These are phyloP conservation scores for Cepaea hortensis DNA, from an alignment of 2,888 invertebrate genomes.

Conservation along the genomic window DNA sequence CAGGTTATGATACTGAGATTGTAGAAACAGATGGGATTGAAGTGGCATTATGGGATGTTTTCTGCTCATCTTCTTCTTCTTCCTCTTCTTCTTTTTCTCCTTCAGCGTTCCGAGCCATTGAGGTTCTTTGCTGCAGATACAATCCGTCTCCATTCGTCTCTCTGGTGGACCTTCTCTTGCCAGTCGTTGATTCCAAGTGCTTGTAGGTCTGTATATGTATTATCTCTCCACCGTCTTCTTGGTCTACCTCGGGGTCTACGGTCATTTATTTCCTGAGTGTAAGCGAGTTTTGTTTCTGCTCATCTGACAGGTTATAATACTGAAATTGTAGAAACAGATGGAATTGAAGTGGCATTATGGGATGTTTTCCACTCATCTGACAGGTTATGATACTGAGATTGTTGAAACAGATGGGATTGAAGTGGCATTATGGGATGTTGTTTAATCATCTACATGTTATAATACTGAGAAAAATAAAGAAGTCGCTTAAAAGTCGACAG, in stretches of 20 bases:
- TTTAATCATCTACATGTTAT: conserved; percentile 2
- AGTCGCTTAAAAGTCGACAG: not conserved
- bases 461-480: conserved; percentile 14
- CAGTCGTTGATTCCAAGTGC: too few relatives aligned
- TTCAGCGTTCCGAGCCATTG: too few relatives aligned
- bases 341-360: not conserved
- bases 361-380: conserved; percentile 22
- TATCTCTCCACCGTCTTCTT: too few relatives aligned
- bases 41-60: not conserved
- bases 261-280: too few relatives aligned
- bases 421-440: conserved; percentile 11
- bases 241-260: too few relatives aligned
- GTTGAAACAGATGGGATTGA: not conserved
- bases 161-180: too few relatives aligned
- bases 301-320: conserved; percentile 12
- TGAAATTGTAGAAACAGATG: conserved; percentile 15
- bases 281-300: not conserved
- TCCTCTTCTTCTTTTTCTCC: not conserved
- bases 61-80: not conserved
- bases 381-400: conserved; percentile 23
- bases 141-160: too few relatives aligned
- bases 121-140: too few relatives aligned
- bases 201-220: too few relatives aligned
- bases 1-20: conserved; percentile 23
- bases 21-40: not conserved